Base-by-base conservation (phyloP, 2,113 vertebrate species). In the Myrmecobius fasciatus region DNA sequence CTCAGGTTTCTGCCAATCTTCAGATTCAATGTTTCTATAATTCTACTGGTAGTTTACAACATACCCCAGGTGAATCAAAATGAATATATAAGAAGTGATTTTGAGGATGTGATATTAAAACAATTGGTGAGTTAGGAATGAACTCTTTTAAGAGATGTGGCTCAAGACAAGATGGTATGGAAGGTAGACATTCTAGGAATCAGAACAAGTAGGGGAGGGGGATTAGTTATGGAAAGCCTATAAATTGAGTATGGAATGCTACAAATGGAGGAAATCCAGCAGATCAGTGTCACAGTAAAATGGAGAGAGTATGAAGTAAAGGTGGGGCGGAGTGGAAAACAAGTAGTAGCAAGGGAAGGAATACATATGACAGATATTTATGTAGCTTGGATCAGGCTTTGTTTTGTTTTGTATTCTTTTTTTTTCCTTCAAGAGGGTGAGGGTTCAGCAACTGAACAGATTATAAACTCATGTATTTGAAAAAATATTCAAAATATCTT, bases 341-440 rank as follows among this genome's bases (percentile, higher is more conserved):
- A 10, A 48, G 36, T 20, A 36, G 91, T 91, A 24, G 52, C 52
- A 28, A 47, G 0, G 11, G 52, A 52, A 83, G 90, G 24, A 89
- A 92, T 60, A 67, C 36, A 5, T 49, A 43, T n/a, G 48, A 36
- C 43, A 94, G 93, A 96, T 96, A 94, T 93, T 95, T 88, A 90
- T 53, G 53, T 93, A 94, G 67, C 51, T 43, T 75, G 31, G 7
- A 28, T 52, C 75, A 43, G 7, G 95, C 24, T 49, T 92, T 93
- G 91, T 94, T 92, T 90, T 51, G 95, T 90, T 91, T n/a, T 36
- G 31, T n/a, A n/a, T 67, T 54, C 53, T 94, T 95, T 96, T 75
- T 90, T 96, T 90, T 93, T 47, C 48, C 88, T 94, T 52, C 28
- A 46, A 94, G 95, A 96, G 96, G 96, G 93, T 94, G 75, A 90